Base-by-base conservation (phyloP, 2,888 invertebrate genomes). In the Eucera pruinosa region DNA sequence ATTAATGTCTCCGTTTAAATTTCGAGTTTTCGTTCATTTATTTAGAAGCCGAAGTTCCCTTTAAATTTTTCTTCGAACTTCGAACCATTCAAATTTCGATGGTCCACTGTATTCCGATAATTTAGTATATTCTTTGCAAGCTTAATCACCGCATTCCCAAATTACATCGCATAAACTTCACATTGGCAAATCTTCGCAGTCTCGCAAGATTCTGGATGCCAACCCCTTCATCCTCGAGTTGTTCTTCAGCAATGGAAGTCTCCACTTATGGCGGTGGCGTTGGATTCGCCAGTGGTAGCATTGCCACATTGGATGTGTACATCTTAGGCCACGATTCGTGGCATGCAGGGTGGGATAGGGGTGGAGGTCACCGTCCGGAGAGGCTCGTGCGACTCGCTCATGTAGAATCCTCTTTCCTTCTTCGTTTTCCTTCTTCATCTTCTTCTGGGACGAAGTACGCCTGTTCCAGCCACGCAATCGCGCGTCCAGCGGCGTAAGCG, bases 341-440 rank as follows among this genome's bases (percentile, higher is more conserved):
- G 47, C 55, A 70, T 43, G 67, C 57, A 50, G 48, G 43, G 66
- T 65, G 74, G 80, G 83, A 82, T 79, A 81, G 83, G 88, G 88
- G 88, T 79, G 89, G 89, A 90, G 90, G 87, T 88, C 89, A 88
- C 88, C 88, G 88, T 74, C 88, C 88, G 85, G 81, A 68, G 81
- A 89, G 89, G 86, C 90, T 90, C 86, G 88, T 84, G 87, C 85
- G 86, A 87, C 87, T 89, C 82, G 82, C 76, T 75, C 70, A 82
- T 80, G 69, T 70, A 85, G 55, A 39, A 75, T 77, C 70, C 79
- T 82, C 80, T 33, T 23, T 73, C 79, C 69, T 69, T 69, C 76
- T 78, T 66, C 77, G n/a, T n/a, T n/a, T n/a, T n/a, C 62, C 25
- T 43, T 27, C 27, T n/a, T 25, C 64, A 36, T 41, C 69, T 43